phyloP scores from a whole-genome alignment of 2,113 vertebrate genomes.

The Thalassarche chlororhynchos region DNA sequence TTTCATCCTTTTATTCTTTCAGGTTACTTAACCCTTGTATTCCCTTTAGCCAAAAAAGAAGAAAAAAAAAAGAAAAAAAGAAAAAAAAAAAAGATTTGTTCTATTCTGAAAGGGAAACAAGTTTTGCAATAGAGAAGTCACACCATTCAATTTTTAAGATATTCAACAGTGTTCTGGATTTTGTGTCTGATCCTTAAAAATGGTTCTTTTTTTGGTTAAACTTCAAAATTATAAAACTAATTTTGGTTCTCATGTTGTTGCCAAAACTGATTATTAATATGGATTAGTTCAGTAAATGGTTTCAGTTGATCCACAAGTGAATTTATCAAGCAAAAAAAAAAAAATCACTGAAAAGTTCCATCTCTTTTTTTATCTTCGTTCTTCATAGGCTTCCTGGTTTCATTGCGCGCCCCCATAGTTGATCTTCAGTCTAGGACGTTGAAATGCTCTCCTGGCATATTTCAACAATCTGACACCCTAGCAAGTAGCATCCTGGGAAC shows the following conservation, averaged over 20 bases:
- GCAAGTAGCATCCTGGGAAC: neutral
- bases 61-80: too few relatives aligned
- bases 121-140: neutral
- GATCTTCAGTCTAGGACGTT: neutral
- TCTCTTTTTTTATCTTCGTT: neutral
- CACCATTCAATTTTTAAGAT: neutral
- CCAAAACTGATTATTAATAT: neutral
- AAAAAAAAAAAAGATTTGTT: neutral
- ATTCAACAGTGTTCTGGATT: neutral
- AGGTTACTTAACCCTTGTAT: neutral
- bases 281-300: neutral
- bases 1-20: neutral
- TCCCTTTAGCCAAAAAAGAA: neutral
- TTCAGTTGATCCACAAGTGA: neutral
- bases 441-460: neutral
- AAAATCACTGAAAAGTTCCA: neutral
- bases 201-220: neutral
- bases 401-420: rapidly evolving
- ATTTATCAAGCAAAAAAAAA: neutral
- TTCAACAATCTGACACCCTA: neutral
- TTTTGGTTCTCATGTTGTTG: neutral
- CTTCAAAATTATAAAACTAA: neutral
- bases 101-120: neutral
- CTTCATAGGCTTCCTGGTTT: neutral
- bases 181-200: neutral